These are phyloP conservation scores for Ctenomys sociabilis DNA, from an alignment of 2,113 vertebrate species.

Conservation along the genomic window DNA sequence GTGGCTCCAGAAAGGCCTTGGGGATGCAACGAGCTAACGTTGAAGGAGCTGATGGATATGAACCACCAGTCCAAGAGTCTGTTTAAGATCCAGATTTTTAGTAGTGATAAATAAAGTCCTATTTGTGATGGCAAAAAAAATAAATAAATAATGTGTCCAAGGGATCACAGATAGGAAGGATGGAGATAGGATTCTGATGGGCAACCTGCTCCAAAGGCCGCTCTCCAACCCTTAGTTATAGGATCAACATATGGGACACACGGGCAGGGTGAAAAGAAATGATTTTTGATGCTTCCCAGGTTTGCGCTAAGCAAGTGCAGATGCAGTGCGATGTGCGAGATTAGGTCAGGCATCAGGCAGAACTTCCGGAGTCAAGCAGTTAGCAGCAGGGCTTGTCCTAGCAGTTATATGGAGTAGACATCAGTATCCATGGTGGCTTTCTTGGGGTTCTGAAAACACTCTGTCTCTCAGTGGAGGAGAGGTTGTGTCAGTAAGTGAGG, in stretches of 20 bases:
- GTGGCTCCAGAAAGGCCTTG: no score
- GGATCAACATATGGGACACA: neutral
- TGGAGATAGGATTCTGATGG: neutral
- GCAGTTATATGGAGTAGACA: neutral
- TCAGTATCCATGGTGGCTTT: neutral
- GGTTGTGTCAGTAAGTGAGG: neutral
- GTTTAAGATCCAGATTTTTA: no score
- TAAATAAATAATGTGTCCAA: neutral
- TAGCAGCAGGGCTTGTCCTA: neutral
- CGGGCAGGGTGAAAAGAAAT: neutral
- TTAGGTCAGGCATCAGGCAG: neutral
- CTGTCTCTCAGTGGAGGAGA: neutral
- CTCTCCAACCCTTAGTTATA: neutral
- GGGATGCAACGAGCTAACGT: no score
- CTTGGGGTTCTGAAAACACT: neutral
- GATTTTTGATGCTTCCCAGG: neutral
- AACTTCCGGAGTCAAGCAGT: constrained; percentile 8
- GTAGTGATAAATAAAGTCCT: no score
- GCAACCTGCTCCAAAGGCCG: neutral
- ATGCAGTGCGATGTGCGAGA: neutral
- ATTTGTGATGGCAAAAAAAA: no score
- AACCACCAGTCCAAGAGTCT: no score
- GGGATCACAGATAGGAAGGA: neutral
- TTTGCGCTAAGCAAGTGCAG: neutral
- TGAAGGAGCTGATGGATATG: no score